A percentile compares a stretch with the other conserved stretches of the same genome.
These are phyloP conservation scores for Strix aluco DNA, from an alignment of 2,113 vertebrate species.

Conservation along the genomic window DNA sequence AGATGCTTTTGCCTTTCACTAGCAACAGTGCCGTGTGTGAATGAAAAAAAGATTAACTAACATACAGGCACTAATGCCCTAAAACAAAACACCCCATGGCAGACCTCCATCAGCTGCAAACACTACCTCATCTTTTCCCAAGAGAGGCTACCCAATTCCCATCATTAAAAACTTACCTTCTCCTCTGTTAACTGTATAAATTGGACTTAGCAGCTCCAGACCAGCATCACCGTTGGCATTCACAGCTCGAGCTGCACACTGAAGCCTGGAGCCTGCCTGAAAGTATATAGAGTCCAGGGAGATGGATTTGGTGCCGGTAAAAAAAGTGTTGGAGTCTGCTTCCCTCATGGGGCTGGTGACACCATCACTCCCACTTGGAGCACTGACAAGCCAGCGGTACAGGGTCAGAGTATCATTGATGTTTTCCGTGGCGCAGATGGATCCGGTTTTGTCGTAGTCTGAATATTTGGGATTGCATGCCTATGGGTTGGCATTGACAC, in stretches of 20 bases:
- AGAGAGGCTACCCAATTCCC: neutral
- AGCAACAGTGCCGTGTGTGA: neutral
- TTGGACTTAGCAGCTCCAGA: slow-evolving; percentile 82
- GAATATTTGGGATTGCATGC: slow-evolving; percentile 85
- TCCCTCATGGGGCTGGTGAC: slow-evolving; percentile 86
- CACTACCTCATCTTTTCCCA: neutral
- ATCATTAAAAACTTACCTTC: slow-evolving; percentile 70
- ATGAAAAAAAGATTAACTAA: neutral
- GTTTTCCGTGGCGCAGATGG: slow-evolving; percentile 81
- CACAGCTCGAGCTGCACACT: slow-evolving; percentile 81
- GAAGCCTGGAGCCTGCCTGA: slow-evolving; percentile 82
- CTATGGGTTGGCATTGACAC: slow-evolving; percentile 42
- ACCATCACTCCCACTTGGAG: slow-evolving; percentile 78
- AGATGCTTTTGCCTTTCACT: neutral
- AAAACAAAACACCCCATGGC: neutral
- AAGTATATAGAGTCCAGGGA: slow-evolving; percentile 85
- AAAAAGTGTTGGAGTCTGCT: slow-evolving; percentile 84
- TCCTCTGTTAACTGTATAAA: slow-evolving; percentile 75
- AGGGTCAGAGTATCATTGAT: slow-evolving; percentile 84
- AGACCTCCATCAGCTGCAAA: neutral
- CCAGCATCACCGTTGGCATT: slow-evolving; percentile 79
- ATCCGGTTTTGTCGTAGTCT: slow-evolving; percentile 85
- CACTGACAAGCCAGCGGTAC: slow-evolving; percentile 83
- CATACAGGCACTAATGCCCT: neutral
- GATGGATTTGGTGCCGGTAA: slow-evolving; percentile 84